phyloP scores from a whole-genome alignment of 2,113 vertebrate species.

The Sporophila hypoxantha region DNA sequence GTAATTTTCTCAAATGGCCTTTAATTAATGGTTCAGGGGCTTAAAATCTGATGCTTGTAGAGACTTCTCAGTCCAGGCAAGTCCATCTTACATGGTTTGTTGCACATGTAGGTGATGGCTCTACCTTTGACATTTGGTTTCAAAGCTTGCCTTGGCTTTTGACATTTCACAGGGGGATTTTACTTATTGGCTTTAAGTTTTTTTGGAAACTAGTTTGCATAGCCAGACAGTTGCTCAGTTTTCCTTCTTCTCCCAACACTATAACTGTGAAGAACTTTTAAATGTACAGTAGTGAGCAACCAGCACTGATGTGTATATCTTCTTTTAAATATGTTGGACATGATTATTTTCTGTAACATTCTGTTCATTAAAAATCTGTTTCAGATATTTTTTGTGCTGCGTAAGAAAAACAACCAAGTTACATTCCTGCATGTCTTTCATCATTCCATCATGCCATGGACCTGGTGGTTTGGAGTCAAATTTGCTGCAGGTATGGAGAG shows the following conservation, averaged over 20 bases:
- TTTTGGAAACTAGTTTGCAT: neutral
- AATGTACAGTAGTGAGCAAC: neutral
- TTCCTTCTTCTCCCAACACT: neutral
- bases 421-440: constrained; percentile 96
- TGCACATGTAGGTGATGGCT: neutral
- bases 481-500: constrained; percentile 86
- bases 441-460: constrained; percentile 97
- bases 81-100: fast-evolving
- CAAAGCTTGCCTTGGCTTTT: neutral
- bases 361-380: constrained; percentile 63
- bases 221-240: neutral
- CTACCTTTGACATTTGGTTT: neutral
- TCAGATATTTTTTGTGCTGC: constrained; percentile 95
- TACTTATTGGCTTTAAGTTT: neutral
- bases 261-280: neutral
- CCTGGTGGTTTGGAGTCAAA: constrained; percentile 98
- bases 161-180: neutral
- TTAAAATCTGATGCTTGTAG: neutral
- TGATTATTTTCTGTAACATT: constrained; percentile 4
- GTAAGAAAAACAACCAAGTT: constrained; percentile 93
- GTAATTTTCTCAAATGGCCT: neutral
- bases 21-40: neutral
- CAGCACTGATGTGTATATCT: neutral
- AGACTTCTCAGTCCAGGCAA: neutral
- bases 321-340: neutral